Evolutionary conservation across 2,113 vertebrate species (phyloP).

Genomic region (Epinephelus cyanopodus): DNA sequence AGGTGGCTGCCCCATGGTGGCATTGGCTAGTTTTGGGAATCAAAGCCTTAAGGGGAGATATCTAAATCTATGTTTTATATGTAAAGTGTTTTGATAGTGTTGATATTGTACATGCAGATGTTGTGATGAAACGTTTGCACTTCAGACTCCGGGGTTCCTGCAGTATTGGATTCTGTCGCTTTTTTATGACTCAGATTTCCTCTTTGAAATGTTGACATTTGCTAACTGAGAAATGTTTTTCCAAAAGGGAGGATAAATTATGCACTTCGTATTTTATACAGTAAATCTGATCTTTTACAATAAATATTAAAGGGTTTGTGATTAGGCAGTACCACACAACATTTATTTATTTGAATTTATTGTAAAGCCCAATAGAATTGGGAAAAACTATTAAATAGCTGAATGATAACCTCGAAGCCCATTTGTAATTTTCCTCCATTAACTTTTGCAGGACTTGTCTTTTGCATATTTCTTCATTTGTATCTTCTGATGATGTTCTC

Average conservation of each 20-base stretch:
- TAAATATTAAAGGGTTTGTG: constrained; percentile 47
- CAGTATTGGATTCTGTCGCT: constrained; percentile 75
- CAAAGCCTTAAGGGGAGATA: constrained; percentile 72
- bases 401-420: too few species aligned
- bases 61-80: constrained; percentile 68
- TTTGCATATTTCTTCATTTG: constrained; percentile 23
- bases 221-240: constrained; percentile 56
- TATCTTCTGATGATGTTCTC: constrained; percentile 32
- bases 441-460: not conserved
- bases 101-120: constrained; percentile 77
- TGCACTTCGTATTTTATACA: constrained; percentile 82
- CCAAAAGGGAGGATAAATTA: constrained; percentile 68
- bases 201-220: constrained; percentile 52
- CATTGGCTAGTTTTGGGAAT: constrained; percentile 52
- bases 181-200: constrained; percentile 68
- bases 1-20: constrained; percentile 5
- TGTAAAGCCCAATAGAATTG: constrained; percentile 45
- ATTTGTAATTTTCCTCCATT: constrained; percentile 15
- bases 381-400: too few species aligned
- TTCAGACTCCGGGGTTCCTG: constrained; percentile 70
- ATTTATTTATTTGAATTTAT: constrained; percentile 66
- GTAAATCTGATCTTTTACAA: constrained; percentile 59
- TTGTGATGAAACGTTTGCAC: constrained; percentile 75
- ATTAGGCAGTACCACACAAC: constrained; percentile 61
- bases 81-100: constrained; percentile 75